Evolutionary conservation across 1,140 invertebrate genomes (phyloP).

Genomic region (Drosophila tani): DNA sequence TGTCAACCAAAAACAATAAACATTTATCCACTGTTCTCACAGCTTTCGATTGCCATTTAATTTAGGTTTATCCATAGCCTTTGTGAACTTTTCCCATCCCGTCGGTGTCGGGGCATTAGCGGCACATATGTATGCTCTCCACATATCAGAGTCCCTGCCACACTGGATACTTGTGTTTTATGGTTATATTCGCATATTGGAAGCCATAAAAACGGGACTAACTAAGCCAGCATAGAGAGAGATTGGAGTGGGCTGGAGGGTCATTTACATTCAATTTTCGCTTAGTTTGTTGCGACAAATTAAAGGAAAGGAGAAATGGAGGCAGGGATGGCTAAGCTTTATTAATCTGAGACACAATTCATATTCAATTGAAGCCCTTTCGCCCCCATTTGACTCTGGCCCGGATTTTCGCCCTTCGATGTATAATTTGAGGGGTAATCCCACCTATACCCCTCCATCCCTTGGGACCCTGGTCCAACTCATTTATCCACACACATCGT

Average conservation of each 20-base stretch:
- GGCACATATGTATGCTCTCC: constrained; percentile 30
- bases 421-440: not conserved
- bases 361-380: constrained; percentile 71
- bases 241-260: not conserved
- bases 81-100: constrained; percentile 10
- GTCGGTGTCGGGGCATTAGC: constrained; percentile 35
- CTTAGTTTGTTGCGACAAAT: constrained; percentile 51
- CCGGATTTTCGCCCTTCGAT: constrained; percentile 50
- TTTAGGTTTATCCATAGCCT: constrained; percentile 21
- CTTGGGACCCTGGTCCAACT: constrained; percentile 18
- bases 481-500: constrained; percentile 43
- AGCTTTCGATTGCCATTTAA: constrained; percentile 8
- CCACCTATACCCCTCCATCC: not conserved
- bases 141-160: constrained; percentile 7
- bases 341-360: constrained; percentile 70
- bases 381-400: constrained; percentile 46
- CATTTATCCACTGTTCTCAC: no score
- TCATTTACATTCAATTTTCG: constrained; percentile 69
- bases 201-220: constrained; percentile 40
- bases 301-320: not conserved
- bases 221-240: constrained; percentile 12
- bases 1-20: not conserved
- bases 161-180: constrained; percentile 56
- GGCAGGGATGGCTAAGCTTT: not conserved
- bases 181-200: constrained; percentile 55